Conservation (phyloP, 1,140 invertebrate genomes). For the Euwallacea fornicatus region DNA sequence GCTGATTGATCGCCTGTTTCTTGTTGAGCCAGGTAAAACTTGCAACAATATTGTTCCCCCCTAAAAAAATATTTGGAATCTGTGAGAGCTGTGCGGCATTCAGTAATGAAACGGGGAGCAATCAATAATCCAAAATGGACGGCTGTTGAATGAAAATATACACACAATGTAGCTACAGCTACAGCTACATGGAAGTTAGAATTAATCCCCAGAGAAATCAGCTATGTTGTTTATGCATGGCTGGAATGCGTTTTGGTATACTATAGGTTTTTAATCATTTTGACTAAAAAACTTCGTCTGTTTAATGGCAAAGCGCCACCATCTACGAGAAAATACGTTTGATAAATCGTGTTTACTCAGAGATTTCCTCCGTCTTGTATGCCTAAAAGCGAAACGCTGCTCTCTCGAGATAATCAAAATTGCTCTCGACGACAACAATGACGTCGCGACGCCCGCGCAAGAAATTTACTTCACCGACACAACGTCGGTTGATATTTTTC, state of each 20-base stretch:
- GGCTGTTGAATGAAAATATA: too few relatives aligned
- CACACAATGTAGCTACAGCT: too few relatives aligned
- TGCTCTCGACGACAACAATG: constrained; percentile 23
- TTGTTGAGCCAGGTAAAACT: too few relatives aligned
- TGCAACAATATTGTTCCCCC: too few relatives aligned
- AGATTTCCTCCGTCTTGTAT: constrained; percentile 22
- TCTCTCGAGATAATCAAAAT: constrained; percentile 28
- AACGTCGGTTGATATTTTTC: constrained; percentile 14
- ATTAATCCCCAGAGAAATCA: too few relatives aligned
- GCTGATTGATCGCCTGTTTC: too few relatives aligned
- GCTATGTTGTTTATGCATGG: neutral
- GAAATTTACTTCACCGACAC: constrained; percentile 12
- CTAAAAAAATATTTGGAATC: too few relatives aligned
- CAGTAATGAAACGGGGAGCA: too few relatives aligned
- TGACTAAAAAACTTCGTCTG: neutral
- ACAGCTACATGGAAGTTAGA: too few relatives aligned
- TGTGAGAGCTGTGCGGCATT: too few relatives aligned
- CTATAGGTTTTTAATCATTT: neutral
- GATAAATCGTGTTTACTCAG: constrained; percentile 27
- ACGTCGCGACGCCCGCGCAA: constrained; percentile 16
- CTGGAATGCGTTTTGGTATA: neutral
- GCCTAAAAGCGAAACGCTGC: constrained; percentile 26
- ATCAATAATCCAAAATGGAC: too few relatives aligned
- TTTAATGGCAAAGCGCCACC: constrained; percentile 4
- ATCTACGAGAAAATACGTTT: constrained; percentile 17